phyloP scores from a whole-genome alignment of 2,888 invertebrate genomes.

The Didymodactylos carnosus region DNA sequence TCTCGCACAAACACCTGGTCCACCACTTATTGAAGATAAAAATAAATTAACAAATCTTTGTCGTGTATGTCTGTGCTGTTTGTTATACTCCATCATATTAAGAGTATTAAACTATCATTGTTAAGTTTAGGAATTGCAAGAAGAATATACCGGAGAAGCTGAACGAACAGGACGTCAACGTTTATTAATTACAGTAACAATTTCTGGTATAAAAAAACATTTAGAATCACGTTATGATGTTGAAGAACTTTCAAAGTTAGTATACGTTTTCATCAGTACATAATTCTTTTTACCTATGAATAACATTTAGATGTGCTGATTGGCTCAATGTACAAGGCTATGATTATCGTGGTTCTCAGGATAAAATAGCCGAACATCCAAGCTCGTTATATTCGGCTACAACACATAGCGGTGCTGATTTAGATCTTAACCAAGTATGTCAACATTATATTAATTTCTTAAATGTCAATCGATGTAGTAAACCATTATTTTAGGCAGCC shows the following conservation, averaged over 20 bases:
- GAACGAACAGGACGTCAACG: neutral
- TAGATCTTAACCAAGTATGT: conserved; percentile 3
- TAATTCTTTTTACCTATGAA: neutral
- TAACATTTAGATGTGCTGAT: conserved; percentile 6
- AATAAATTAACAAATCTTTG: conserved; percentile 6
- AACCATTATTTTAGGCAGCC: neutral
- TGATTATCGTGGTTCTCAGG: conserved; percentile 12
- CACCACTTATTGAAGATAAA: conserved; percentile 6
- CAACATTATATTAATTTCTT: neutral
- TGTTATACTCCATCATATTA: neutral
- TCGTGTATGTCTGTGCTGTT: neutral
- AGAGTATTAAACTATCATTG: neutral
- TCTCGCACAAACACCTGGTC: neutral
- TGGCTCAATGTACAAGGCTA: conserved; percentile 13
- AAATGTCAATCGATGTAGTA: neutral
- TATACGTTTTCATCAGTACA: too few species aligned
- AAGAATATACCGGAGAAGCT: conserved; percentile 12
- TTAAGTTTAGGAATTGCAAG: conserved; percentile 3
- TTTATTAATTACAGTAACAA: conserved; percentile 4
- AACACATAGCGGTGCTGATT: conserved; percentile 1
- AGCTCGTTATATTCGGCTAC: conserved; percentile 6
- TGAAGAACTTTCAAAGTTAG: conserved; percentile 6
- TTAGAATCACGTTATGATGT: conserved; percentile 12
- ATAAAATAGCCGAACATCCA: conserved; percentile 11
- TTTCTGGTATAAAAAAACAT: conserved; percentile 10